Evolutionary conservation across 2,113 vertebrate species (phyloP), one percentile per base, ranked within the genome.

Genomic region (Centropus unirufus): DNA sequence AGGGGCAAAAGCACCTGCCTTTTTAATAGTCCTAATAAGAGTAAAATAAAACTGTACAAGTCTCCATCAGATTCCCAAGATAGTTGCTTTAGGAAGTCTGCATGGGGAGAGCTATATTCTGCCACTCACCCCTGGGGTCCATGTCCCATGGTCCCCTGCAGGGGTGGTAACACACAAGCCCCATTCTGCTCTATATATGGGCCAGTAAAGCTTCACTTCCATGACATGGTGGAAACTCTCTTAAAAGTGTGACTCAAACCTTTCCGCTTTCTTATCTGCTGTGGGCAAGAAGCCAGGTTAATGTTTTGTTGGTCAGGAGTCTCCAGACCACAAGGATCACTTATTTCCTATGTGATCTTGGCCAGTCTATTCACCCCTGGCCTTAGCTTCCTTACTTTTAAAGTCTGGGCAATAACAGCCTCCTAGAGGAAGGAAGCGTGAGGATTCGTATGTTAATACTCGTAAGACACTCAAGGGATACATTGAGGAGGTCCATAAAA

Each of bases 341-440:
- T 77, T 42, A 40, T 90, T 95, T 96, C 94, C 87, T 64, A 23
- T 24, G 72, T 49, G 68, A 83, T 80, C 40, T 39, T 16, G 8
- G 81, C 29, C 84, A 39, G 51, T 39, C 32, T 34, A 42, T 80
- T 95, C 59, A 87, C 80, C 70, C 70, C 85, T 3, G 1, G 57
- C 61, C 78, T 88, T 29, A 46, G 75, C 82, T 95, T 95, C 89
- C 87, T 87, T 8, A 74, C 78, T 91, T 89, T 87, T 64, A 85
- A 93, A 92, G 47, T 68, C 72, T 34, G 23, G 78, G 77, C 89
- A 79, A 64, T 64, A 95, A 74, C 81, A 92, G 84, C 27, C 88
- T 93, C 84, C 75, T 77, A 92, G 63, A 96, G 91, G 92, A 96
- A 95, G 92, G 93, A 93, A 96, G 61, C 2, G 1, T 63, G 54